These are phyloP conservation scores for Eupeodes latifasciatus DNA, from an alignment of 2,888 invertebrate genomes.

Conservation along the genomic window DNA sequence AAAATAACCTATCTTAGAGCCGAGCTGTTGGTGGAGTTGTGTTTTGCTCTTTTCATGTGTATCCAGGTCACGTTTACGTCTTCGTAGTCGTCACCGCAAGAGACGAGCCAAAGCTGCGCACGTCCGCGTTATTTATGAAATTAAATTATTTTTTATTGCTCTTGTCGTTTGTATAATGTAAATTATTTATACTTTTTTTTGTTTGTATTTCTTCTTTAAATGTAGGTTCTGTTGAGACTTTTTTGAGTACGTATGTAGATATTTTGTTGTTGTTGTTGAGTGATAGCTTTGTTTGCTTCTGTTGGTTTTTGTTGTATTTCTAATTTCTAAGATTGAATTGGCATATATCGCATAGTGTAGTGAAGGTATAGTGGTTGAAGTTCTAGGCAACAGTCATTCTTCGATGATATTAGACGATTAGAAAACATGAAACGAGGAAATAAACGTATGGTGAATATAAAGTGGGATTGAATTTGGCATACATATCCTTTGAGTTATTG, in stretches of 20 bases:
- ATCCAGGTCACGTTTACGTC: slow-evolving; percentile 73
- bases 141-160: slow-evolving; percentile 76
- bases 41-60: slow-evolving; percentile 66
- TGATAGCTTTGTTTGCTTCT: slow-evolving; percentile 19
- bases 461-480: slow-evolving; percentile 66
- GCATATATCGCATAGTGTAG: neutral
- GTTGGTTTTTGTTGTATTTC: slow-evolving; percentile 14
- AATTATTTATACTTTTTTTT: slow-evolving; percentile 44
- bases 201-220: slow-evolving; percentile 11
- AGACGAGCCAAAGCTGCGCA: slow-evolving; percentile 64
- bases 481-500: slow-evolving; percentile 71
- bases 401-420: slow-evolving; percentile 68
- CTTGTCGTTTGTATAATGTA: slow-evolving; percentile 71
- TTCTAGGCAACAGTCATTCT: slow-evolving; percentile 36
- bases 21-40: slow-evolving; percentile 5
- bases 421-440: slow-evolving; percentile 72
- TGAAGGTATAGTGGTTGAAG: neutral
- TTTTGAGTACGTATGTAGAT: neutral
- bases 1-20: neutral
- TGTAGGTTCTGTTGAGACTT: slow-evolving; percentile 11
- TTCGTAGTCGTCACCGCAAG: slow-evolving; percentile 63
- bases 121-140: slow-evolving; percentile 76
- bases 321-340: slow-evolving; percentile 15
- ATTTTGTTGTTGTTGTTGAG: slow-evolving; percentile 14
- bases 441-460: slow-evolving; percentile 72